phyloP scores from a whole-genome alignment of 2,113 vertebrate species.

The Etheostoma spectabile region DNA sequence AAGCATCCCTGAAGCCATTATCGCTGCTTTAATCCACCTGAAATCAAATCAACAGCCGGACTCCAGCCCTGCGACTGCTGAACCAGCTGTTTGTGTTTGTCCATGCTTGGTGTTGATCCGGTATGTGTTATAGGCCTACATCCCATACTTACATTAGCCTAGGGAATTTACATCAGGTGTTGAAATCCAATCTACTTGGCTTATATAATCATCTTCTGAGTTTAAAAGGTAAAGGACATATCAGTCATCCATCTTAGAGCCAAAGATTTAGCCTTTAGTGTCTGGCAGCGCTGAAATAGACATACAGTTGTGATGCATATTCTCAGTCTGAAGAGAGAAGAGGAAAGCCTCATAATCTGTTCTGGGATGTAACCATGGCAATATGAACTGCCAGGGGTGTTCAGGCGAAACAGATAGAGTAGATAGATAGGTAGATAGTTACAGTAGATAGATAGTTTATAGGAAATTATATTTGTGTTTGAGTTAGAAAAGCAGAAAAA shows the following conservation, averaged over 20 bases:
- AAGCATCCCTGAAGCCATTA: constrained; percentile 61
- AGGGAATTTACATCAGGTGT: neutral
- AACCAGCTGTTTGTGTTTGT: neutral
- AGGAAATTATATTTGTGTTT: too few relatives aligned
- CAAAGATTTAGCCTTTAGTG: neutral
- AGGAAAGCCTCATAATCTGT: too few relatives aligned
- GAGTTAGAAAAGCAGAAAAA: too few relatives aligned
- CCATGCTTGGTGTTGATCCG: constrained; percentile 13
- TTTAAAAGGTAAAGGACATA: neutral
- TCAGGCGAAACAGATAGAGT: too few relatives aligned
- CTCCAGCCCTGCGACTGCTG: neutral
- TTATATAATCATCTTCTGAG: constrained; percentile 1
- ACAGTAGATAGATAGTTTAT: too few relatives aligned
- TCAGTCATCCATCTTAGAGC: neutral
- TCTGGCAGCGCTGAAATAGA: neutral
- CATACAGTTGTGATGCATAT: neutral
- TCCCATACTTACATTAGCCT: neutral
- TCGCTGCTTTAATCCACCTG: constrained; percentile 42
- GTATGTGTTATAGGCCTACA: neutral
- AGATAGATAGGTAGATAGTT: too few relatives aligned
- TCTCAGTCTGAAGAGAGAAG: neutral
- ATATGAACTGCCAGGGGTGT: neutral
- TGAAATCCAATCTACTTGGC: neutral
- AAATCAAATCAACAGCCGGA: constrained; percentile 45
- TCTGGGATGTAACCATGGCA: neutral